Base-by-base conservation (phyloP, 2,113 vertebrate genomes). In the Eudyptes chrysolophus region DNA sequence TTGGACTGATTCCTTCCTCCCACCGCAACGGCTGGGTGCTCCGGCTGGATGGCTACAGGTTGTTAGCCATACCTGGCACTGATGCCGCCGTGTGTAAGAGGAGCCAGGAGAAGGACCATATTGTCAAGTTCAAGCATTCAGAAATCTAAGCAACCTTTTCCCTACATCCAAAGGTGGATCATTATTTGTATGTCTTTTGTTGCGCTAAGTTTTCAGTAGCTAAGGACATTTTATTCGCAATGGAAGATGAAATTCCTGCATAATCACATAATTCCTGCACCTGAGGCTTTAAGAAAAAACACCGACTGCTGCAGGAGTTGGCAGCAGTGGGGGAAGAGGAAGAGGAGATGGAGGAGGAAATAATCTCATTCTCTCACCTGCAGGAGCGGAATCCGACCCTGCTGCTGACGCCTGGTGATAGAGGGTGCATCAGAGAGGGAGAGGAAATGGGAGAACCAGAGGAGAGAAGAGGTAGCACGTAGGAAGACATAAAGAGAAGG, bases 281-380 rank as follows among this genome's bases (percentile, higher is more conserved):
- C 84, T 95, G 92, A 96, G 52, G 89, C 72, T 89, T 87, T 71
- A 92, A 96, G 87, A 76, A 85, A 95, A 94, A 95, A 90, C 69
- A 91, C 32, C 2, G 2, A 78, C 55, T 1, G 4, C 72, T 84
- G 61, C 90, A 75, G 74, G 65, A 95, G 72, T 71, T 97, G 97
- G 97, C 95, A 97, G 69, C 75, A 90, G n/a, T 36, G 52, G 27
- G 42, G 84, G 82, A 94, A 94, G 72, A 94, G 96, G 97, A 97
- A 97, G 77, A 96, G 94, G 94, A 89, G 94, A 96, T 66, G 80
- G 42, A 89, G 76, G 61, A 95, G 97, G 97, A 97, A 97, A 97
- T 96, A 95, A 93, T 93, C 96, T 92, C 87, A 96, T 96, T 88
- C 88, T 68, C 32, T 95, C 94, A 92, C 92, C 77, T 95, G 92